Base-by-base conservation (phyloP, 2,888 invertebrate genomes). In the Clitarchus hookeri region DNA sequence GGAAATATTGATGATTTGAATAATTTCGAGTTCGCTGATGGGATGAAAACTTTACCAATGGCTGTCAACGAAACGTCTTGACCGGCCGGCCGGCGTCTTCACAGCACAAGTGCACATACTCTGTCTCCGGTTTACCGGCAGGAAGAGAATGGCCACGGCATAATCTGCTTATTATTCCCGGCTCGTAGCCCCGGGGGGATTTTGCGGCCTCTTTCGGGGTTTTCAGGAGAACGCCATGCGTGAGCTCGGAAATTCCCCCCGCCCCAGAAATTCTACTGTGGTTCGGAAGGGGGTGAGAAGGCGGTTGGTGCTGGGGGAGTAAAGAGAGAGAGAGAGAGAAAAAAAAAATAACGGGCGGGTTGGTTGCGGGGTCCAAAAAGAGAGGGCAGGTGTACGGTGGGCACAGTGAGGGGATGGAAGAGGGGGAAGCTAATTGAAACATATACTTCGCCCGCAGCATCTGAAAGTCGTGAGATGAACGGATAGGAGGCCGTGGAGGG, bases 371-470 rank as follows among this genome's bases (percentile, higher is more conserved):
- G 53, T 53, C 53, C 53, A 53, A 53, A 53, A 53, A 53, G 53
- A 23, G 65, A 65, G 8, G 65, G 65, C 1, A 65, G 65, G 65
- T 65, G 65, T 65, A n/a, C 65, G 36, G 4, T 36, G 36, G 4
- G 36, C 36, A 36, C 36, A 4, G 36, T 3, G 36, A 36, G 36
- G 36, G 16, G 12, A 16, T 2, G 48, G 48, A 48, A 8, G 6
- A 16, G 48, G 19, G 65, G n/a, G 65, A 23, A 65, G 65, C 65
- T 65, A 65, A 65, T 65, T 65, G 65, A 65, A 65, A 65, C 65
- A 65, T 65, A 65, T 65, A 65, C 65, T 65, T 65, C 65, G 65
- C 65, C 65, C n/a, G 65, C 65, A 65, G 65, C 65, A 23, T 65
- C 65, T n/a, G 65, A 65, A 65, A 65, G 65, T 65, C 65, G 65